phyloP scores from a whole-genome alignment of 2,888 invertebrate species.

The Patella depressa region DNA sequence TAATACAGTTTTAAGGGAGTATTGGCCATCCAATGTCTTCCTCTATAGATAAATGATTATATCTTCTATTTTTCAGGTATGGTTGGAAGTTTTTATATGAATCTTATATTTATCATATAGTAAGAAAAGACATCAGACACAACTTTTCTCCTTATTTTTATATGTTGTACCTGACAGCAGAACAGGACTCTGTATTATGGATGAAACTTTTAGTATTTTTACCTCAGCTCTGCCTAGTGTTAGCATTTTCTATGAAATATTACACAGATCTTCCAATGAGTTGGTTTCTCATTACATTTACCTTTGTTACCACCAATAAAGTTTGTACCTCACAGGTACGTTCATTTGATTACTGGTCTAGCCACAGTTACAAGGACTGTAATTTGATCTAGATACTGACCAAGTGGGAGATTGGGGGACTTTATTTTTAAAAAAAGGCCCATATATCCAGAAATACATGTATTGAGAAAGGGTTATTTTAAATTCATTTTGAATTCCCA shows the following conservation, averaged over 20 bases:
- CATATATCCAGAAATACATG: too few species aligned
- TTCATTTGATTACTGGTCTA: too few species aligned
- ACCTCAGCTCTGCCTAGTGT: constrained; percentile 77
- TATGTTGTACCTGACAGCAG: constrained; percentile 81
- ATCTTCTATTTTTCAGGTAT: constrained; percentile 75
- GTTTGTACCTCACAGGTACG: constrained; percentile 91
- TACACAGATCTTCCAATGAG: constrained; percentile 83
- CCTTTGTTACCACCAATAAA: constrained; percentile 93
- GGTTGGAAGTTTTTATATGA: constrained; percentile 91
- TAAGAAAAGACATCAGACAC: constrained; percentile 89
- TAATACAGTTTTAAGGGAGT: too few species aligned
- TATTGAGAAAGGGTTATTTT: too few species aligned
- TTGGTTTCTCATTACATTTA: constrained; percentile 86
- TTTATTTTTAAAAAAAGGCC: too few species aligned
- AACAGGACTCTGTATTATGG: constrained; percentile 62
- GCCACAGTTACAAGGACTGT: too few species aligned
- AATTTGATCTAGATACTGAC: too few species aligned
- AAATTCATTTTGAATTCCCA: too few species aligned
- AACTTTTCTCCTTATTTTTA: constrained; percentile 98
- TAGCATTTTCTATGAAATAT: constrained; percentile 59
- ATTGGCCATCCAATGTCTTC: too few species aligned
- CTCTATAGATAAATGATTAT: too few species aligned
- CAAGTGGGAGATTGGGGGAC: too few species aligned
- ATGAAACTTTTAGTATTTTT: constrained; percentile 78
- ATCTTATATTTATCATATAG: constrained; percentile 91